Conservation (phyloP, 2,113 vertebrate genomes). For the Perca flavescens region DNA sequence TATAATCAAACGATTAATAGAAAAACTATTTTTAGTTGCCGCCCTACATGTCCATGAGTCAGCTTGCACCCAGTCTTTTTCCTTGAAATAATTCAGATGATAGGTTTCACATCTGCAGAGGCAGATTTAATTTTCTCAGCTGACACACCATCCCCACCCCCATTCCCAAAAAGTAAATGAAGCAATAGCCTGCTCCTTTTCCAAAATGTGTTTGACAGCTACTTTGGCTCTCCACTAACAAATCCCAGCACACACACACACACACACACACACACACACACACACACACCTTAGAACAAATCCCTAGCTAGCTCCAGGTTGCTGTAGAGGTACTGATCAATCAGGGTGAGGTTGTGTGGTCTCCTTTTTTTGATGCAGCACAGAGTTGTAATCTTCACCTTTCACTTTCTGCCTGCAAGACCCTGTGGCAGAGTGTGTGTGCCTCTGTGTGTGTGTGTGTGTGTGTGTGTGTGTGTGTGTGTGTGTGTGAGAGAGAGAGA, state of each 20-base stretch:
- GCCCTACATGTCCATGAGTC: not conserved
- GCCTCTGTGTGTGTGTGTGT: no score
- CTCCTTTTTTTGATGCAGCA: conserved; percentile 44
- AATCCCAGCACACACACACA: conserved; percentile 34
- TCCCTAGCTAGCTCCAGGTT: conserved; percentile 24
- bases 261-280: conserved; percentile 5
- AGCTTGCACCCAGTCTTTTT: not conserved
- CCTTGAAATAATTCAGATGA: not conserved
- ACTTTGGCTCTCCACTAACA: conserved; percentile 40
- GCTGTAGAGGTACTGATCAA: conserved; percentile 53
- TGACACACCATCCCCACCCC: conserved; percentile 10
- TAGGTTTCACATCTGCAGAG: not conserved
- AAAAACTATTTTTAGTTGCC: not conserved
- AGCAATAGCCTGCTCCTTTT: conserved; percentile 36
- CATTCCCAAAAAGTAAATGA: conserved; percentile 40
- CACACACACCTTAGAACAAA: conserved; percentile 44
- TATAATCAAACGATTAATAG: not conserved
- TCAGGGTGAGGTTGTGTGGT: conserved; percentile 44
- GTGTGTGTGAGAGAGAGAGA: not conserved
- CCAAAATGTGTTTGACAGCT: conserved; percentile 64
- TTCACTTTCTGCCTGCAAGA: conserved; percentile 41
- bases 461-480: no score
- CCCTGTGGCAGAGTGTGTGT: not conserved
- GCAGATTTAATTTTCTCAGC: not conserved
- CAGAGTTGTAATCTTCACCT: conserved; percentile 46